Conservation (phyloP, 2,113 vertebrate species). For the Crotalus horridus region DNA sequence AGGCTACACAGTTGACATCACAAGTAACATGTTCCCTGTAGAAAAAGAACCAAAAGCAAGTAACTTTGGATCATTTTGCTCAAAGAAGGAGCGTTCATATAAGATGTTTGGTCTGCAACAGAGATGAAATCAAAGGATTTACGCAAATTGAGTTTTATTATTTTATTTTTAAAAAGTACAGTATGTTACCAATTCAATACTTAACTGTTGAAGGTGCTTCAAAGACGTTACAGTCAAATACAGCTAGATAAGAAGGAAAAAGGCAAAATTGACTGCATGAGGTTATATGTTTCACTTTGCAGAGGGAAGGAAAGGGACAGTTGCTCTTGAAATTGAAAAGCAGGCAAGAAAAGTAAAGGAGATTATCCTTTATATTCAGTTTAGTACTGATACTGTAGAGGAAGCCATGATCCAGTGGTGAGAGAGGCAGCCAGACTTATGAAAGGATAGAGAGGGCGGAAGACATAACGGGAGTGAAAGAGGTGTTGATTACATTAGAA, state of each 20-base stretch:
- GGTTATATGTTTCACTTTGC: not conserved
- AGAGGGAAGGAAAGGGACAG: not conserved
- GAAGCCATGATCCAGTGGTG: not conserved
- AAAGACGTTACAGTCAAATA: not conserved
- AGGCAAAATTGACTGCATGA: not conserved
- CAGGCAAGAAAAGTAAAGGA: not conserved
- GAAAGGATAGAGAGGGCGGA: not conserved
- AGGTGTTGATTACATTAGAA: not conserved
- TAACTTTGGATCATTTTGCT: not conserved
- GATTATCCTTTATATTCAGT: not conserved
- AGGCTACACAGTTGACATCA: not conserved
- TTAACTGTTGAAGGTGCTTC: not conserved
- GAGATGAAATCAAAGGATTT: not conserved
- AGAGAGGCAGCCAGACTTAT: not conserved
- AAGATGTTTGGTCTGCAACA: not conserved
- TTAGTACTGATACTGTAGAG: not conserved
- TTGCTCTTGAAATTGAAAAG: not conserved
- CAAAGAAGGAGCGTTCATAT: not conserved
- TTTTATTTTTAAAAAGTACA: not conserved
- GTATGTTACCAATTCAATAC: not conserved
- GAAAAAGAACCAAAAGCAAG: not conserved
- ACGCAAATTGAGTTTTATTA: not conserved
- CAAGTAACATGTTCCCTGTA: not conserved
- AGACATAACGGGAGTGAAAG: not conserved
- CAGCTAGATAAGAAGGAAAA: not conserved